Evolutionary conservation across 2,113 vertebrate species (phyloP).

Genomic region (Chamaetylas fuelleborni): DNA sequence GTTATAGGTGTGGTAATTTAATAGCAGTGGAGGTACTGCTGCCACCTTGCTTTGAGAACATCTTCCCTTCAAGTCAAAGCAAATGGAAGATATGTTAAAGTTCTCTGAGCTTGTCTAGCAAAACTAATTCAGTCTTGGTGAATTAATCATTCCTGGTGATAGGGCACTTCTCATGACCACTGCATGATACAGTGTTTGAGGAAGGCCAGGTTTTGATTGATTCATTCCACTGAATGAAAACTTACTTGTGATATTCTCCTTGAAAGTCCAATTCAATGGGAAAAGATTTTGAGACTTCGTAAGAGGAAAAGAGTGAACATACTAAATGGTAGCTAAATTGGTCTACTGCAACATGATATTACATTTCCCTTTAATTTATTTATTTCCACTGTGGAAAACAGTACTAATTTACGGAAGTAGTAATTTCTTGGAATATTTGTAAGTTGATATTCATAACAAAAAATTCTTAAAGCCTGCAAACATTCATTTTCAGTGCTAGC

Average conservation of each 20-base stretch:
- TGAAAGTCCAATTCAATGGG: background rate
- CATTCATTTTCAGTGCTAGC: background rate
- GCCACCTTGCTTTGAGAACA: background rate
- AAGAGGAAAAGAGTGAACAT: background rate
- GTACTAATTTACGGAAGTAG: background rate
- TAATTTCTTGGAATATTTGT: background rate
- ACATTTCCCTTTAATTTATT: background rate
- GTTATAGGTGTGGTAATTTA: background rate
- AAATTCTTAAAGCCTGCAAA: background rate
- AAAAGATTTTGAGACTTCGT: background rate
- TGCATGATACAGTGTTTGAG: background rate
- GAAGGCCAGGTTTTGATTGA: background rate
- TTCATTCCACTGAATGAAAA: background rate
- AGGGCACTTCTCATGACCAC: background rate
- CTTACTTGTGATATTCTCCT: background rate
- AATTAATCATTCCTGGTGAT: background rate
- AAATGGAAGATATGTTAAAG: background rate
- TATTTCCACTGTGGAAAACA: background rate
- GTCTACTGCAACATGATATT: background rate
- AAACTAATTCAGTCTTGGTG: background rate
- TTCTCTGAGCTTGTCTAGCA: background rate
- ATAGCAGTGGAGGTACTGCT: background rate
- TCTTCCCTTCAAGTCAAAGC: background rate
- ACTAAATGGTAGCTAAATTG: background rate
- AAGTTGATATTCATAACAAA: background rate